Evolutionary conservation across 2,797 vertebrate genomes (phyloP).

Genomic region (Danio aesculapii): DNA sequence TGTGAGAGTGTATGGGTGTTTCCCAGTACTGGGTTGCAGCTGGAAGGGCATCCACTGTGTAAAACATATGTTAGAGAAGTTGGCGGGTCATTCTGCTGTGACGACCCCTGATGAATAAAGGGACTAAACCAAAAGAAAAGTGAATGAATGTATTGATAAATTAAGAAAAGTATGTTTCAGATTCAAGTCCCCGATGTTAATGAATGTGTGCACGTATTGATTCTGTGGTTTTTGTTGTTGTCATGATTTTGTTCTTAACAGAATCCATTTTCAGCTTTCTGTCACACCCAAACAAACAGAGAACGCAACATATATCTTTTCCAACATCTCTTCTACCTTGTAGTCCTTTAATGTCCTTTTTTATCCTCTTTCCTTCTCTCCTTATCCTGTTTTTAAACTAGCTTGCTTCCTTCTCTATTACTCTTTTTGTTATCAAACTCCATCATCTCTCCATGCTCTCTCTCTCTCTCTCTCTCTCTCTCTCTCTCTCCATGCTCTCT

Average conservation of each 20-base stretch:
- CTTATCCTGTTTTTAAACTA: constrained; percentile 52
- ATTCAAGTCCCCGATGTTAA: not conserved
- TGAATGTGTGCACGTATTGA: not conserved
- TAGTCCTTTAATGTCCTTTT: not conserved
- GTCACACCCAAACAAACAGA: not conserved
- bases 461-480: constrained; percentile 36
- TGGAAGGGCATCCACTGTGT: too few species aligned
- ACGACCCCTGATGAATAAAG: too few species aligned
- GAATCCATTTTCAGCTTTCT: not conserved
- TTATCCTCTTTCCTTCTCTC: not conserved
- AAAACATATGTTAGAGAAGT: too few species aligned
- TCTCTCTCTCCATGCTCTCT: not conserved
- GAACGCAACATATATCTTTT: not conserved
- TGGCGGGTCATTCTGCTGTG: too few species aligned
- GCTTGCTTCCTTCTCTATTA: constrained; percentile 28
- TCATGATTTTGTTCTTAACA: not conserved
- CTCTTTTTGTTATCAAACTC: constrained; percentile 14
- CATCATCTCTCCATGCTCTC: constrained; percentile 20
- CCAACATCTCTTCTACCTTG: not conserved
- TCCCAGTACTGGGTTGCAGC: too few species aligned
- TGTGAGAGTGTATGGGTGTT: too few species aligned
- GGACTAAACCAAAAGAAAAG: too few species aligned
- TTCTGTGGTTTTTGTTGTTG: not conserved
- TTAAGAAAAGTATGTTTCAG: too few species aligned
- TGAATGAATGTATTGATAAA: too few species aligned